Evolutionary conservation across 2,113 vertebrate genomes (phyloP), one percentile per base, ranked within the genome.

Genomic region (Pelobates fuscus): DNA sequence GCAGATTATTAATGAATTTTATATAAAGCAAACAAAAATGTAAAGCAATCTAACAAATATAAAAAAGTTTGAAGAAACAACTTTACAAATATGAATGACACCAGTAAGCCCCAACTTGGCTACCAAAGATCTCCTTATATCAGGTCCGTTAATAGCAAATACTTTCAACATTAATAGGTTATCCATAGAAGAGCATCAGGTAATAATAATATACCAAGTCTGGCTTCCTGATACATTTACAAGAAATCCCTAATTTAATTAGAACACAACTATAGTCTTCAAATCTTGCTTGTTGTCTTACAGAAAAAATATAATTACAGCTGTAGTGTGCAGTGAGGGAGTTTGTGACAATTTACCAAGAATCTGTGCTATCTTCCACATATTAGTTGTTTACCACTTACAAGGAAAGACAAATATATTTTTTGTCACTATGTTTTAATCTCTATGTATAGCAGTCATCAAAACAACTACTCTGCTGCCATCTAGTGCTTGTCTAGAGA

Each of bases 221-320:
- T n/a, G n/a, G n/a, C n/a, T n/a, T n/a, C n/a, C n/a, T n/a, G n/a
- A n/a, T n/a, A n/a, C n/a, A n/a, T n/a, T n/a, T n/a, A 37, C 61
- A 66, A 15, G 63, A 65, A 37, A 74, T 44, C 58, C 71, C n/a
- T 29, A 55, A 65, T 74, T 66, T 66, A 66, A 74, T 74, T 66
- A 74, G 41, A 25, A 66, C 29, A 57, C 14, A 17, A 23, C 60
- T 63, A 52, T 25, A 72, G 41, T 55, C 49, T 20, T 41, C 63
- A 26, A 64, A 58, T 57, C 21, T 41, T 17, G 15, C 52, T 26
- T 66, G 62, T 57, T 23, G 55, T 27, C 23, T 44, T 66, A 73
- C 52, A 52, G 30, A 74, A 27, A 62, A 74, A 58, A 66, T 58
- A 66, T 66, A 66, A 74, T 43, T 74, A 74, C 62, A 44, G 20